These are phyloP conservation scores for Elegia similella DNA, from an alignment of 2,888 invertebrate genomes.

Conservation along the genomic window DNA sequence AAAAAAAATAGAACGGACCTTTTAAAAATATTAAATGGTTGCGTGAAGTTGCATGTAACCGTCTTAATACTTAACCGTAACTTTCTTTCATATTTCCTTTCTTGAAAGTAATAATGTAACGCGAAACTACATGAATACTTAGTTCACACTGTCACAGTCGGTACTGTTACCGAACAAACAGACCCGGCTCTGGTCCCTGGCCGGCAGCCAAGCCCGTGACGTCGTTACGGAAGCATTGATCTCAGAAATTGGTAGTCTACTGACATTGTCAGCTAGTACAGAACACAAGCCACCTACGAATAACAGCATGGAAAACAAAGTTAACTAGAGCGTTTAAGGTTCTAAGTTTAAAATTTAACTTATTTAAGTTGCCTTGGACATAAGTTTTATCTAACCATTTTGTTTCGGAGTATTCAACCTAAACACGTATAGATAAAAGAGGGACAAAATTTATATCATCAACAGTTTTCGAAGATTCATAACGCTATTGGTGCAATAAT, in stretches of 20 bases:
- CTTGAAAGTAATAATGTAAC: not conserved
- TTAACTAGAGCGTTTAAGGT: not conserved
- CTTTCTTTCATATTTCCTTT: no score
- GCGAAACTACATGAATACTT: not conserved
- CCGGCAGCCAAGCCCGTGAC: constrained; percentile 43
- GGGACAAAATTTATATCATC: no score
- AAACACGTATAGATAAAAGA: not conserved
- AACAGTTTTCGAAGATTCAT: no score
- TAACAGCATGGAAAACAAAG: not conserved
- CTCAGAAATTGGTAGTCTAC: constrained; percentile 23
- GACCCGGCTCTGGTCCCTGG: constrained; percentile 37
- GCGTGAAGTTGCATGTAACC: no score
- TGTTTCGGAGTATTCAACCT: no score
- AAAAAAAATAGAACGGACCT: no score
- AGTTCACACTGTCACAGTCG: not conserved
- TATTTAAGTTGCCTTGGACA: no score
- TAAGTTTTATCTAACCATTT: not conserved
- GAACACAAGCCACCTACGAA: not conserved
- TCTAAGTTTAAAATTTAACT: no score
- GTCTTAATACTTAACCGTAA: no score
- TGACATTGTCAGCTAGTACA: not conserved
- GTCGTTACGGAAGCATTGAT: constrained; percentile 41
- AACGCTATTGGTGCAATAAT: no score
- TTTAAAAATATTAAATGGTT: no score
- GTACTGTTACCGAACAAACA: constrained; percentile 24